Conservation (phyloP, 2,113 vertebrate genomes). For the Egretta garzetta region DNA sequence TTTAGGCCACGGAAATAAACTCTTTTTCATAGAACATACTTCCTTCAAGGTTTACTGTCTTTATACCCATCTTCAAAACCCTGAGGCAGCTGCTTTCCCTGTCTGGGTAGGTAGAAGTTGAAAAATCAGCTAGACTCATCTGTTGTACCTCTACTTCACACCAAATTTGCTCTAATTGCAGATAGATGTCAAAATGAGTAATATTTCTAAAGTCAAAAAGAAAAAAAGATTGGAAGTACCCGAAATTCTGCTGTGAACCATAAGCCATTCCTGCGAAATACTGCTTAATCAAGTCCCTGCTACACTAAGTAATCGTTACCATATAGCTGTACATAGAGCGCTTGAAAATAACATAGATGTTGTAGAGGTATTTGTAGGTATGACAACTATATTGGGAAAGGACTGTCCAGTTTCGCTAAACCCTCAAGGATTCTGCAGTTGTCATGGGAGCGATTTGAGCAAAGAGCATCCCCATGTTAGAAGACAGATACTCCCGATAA, state of each 20-base stretch:
- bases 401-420: neutral
- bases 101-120: neutral
- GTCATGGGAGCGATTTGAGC: neutral
- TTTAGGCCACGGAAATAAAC: neutral
- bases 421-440: neutral
- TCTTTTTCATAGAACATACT: neutral
- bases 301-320: neutral
- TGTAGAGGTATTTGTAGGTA: neutral
- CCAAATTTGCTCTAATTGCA: neutral
- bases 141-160: neutral
- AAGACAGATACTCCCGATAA: neutral
- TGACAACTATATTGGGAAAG: neutral
- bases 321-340: neutral
- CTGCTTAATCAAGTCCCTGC: rapidly evolving
- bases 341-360: neutral
- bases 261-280: neutral
- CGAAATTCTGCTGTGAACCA: neutral
- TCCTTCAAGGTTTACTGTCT: neutral
- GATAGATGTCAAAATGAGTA: neutral
- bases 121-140: neutral
- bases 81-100: neutral
- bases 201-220: neutral
- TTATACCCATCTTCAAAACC: neutral
- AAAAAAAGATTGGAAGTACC: neutral
- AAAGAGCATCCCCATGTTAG: neutral